Conservation (phyloP, 2,113 vertebrate genomes). For the Nothocercus julius region DNA sequence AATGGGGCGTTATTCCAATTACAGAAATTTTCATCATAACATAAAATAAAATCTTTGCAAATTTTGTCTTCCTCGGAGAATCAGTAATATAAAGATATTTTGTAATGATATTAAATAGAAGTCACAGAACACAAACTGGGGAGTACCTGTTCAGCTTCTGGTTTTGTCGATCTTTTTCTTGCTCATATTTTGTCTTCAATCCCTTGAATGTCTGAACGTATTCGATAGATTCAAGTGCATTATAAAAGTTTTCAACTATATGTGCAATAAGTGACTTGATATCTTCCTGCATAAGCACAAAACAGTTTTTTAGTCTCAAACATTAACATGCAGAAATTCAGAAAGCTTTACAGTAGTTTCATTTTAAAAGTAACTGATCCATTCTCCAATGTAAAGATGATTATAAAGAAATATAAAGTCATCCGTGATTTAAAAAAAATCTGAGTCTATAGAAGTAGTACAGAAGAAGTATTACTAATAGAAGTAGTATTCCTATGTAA, state of each 20-base stretch:
- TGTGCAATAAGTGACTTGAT: conserved; percentile 97
- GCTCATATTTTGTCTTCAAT: conserved; percentile 95
- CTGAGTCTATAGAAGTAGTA: not conserved
- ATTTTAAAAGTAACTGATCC: not conserved
- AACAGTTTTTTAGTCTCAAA: conserved; percentile 41
- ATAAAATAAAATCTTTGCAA: not conserved
- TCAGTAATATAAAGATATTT: not conserved
- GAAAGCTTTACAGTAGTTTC: not conserved
- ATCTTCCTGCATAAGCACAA: conserved; percentile 87
- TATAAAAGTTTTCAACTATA: conserved; percentile 99
- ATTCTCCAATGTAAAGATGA: not conserved
- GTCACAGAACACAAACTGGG: not conserved
- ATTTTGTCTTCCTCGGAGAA: not conserved
- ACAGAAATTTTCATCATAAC: not conserved
- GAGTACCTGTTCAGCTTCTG: conserved; percentile 92
- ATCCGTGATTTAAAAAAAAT: not conserved
- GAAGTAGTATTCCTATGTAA: not conserved
- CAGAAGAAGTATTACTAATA: too few relatives aligned
- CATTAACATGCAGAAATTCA: not conserved
- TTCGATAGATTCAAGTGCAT: conserved; percentile 97
- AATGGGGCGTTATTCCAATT: not conserved
- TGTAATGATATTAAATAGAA: rapidly evolving
- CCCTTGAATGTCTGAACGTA: conserved; percentile 99
- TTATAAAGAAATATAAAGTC: not conserved
- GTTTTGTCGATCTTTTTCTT: conserved; percentile 94